Evolutionary conservation across 2,888 invertebrate species (phyloP), one percentile per base, ranked within the genome.

Genomic region (Loripinus fragilis): DNA sequence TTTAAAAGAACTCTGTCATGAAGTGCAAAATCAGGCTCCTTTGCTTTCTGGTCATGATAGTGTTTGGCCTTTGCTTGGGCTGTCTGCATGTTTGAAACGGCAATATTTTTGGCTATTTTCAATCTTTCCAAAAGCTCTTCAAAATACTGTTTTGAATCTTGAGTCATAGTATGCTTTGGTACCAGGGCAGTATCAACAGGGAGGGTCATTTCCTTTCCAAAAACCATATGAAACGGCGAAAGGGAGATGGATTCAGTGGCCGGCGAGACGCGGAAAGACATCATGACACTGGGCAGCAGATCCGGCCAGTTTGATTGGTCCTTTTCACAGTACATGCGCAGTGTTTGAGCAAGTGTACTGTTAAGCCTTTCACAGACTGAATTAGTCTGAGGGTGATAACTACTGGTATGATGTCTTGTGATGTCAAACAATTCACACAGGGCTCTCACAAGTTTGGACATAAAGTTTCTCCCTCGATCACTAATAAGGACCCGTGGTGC

Each of bases 351-450:
- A n/a, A n/a, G n/a, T n/a, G n/a, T n/a, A n/a, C n/a, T n/a, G n/a
- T n/a, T n/a, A n/a, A n/a, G n/a, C n/a, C n/a, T n/a, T n/a, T n/a
- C n/a, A n/a, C n/a, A 28, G 41, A 30, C 20, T n/a, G n/a, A n/a
- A n/a, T n/a, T n/a, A n/a, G n/a, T n/a, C n/a, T n/a, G n/a, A n/a
- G n/a, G n/a, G n/a, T n/a, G n/a, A n/a, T n/a, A n/a, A n/a, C n/a
- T n/a, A n/a, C n/a, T n/a, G n/a, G 86, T 81, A 55, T 70, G 41
- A 50, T 78, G 74, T 30, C 77, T 35, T 33, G 66, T 86, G 17
- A 86, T 78, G 20, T 83, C 69, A 52, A 86, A 80, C 17, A 83
- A 25, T n/a, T n/a, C n/a, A n/a, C n/a, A n/a, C n/a, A n/a, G n/a
- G n/a, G n/a, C n/a, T n/a, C n/a, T n/a, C n/a, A n/a, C n/a, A n/a